These are phyloP conservation scores for Drosophila tropicalis DNA, from an alignment of 1,140 invertebrate genomes.

Conservation along the genomic window DNA sequence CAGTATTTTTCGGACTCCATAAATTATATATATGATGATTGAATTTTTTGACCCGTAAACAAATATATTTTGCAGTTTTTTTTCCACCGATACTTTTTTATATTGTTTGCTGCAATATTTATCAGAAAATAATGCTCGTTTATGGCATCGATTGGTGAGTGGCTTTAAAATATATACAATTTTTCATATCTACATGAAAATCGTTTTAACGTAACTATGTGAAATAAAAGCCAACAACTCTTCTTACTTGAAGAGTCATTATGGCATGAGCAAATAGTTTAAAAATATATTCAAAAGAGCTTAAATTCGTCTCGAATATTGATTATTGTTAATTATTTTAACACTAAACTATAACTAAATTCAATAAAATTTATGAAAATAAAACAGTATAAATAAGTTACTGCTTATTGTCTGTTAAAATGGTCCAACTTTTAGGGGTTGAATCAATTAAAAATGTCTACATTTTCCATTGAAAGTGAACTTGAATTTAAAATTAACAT, in stretches of 20 bases:
- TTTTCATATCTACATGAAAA: neutral
- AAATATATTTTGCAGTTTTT: neutral
- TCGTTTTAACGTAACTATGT: neutral
- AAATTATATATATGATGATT: conserved; percentile 50
- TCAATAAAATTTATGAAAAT: no score
- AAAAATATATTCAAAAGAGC: no score
- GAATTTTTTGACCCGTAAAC: conserved; percentile 38
- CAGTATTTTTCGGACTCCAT: conserved; percentile 10
- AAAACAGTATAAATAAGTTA: no score
- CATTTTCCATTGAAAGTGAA: neutral
- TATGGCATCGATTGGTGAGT: neutral
- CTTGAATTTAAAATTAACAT: neutral
- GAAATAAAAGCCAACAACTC: neutral
- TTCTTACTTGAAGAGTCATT: no score
- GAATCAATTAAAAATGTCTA: neutral
- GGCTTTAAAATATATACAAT: conserved; percentile 1
- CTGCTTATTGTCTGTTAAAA: no score
- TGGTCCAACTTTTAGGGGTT: no score
- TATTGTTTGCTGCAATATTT: conserved; percentile 8
- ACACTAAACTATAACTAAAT: no score
- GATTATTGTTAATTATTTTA: no score
- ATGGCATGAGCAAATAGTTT: no score
- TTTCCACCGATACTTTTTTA: neutral
- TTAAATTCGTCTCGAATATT: no score
- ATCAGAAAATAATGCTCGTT: conserved; percentile 7